These are phyloP conservation scores for Dryas iulia DNA, from an alignment of 1,140 invertebrate genomes.

Conservation along the genomic window DNA sequence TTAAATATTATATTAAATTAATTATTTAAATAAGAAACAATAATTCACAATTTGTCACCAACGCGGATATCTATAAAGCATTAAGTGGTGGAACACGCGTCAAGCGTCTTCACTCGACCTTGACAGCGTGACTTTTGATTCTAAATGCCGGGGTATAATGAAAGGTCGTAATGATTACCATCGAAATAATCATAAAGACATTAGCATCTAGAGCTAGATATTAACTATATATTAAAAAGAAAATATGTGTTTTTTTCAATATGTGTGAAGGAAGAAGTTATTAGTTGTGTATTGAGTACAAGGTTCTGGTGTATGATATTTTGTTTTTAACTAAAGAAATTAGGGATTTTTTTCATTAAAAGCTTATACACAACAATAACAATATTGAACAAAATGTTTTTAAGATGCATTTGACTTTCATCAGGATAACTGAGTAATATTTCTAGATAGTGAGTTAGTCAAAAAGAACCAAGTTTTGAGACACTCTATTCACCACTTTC, in stretches of 20 bases:
- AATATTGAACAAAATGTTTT: too few species aligned
- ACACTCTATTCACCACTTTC: too few species aligned
- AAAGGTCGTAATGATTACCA: constrained; percentile 57
- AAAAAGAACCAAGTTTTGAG: too few species aligned
- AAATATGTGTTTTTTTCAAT: not conserved
- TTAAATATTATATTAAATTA: not conserved
- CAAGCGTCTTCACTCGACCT: constrained; percentile 48
- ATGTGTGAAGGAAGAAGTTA: not conserved
- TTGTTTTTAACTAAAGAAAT: too few species aligned
- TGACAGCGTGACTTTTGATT: constrained; percentile 62
- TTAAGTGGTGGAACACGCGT: constrained; percentile 11
- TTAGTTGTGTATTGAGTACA: too few species aligned
- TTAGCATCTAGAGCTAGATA: constrained; percentile 18
- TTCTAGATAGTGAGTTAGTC: too few species aligned
- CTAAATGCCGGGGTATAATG: constrained; percentile 57
- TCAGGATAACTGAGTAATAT: too few species aligned
- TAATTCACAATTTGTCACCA: constrained; percentile 11
- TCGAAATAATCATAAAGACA: constrained; percentile 50
- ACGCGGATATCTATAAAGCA: not conserved
- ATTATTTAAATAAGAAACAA: not conserved
- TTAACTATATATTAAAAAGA: not conserved
- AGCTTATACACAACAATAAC: too few species aligned
- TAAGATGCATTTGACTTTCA: too few species aligned
- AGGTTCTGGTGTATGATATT: too few species aligned
- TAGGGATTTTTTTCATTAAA: too few species aligned